Evolutionary conservation across 2,888 invertebrate genomes (phyloP), one percentile per base, ranked within the genome.

Genomic region (Oeneis ivallda): DNA sequence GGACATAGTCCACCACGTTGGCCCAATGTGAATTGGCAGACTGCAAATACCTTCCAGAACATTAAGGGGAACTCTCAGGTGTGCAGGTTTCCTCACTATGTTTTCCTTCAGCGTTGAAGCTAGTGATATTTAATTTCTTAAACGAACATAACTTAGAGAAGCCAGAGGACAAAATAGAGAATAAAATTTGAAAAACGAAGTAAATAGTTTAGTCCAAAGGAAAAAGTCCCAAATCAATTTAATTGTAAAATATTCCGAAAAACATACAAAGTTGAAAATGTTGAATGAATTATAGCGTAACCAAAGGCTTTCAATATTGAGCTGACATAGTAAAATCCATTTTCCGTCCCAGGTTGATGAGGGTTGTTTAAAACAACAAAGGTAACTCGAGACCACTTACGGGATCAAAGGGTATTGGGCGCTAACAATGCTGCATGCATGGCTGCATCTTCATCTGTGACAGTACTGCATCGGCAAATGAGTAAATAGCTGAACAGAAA

Each of bases 351-450:
- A 60, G 47, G 17, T 13, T 19, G 60, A 53, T 61, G 52, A 43
- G 61, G 61, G 61, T 61, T 52, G 61, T 61, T 54, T 67, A 67
- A 71, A 68, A 72, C 68, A 60, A 65, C 65, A 71, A 69, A 65
- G 64, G 66, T 60, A 61, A 67, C 65, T 68, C 62, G 59, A 61
- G 53, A 70, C 71, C 72, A 73, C 73, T 73, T 69, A 68, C 61
- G 66, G 65, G 61, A 61, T 61, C 69, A 71, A 71, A 72, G 70
- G 70, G 72, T 71, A 71, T 71, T 68, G 71, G 68, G 61, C 52
- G 52, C 61, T 32, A 43, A 52, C 61, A 61, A 61, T 49, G 60
- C 60, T 19, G 60, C 37, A 49, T 61, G 61, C 61, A 61, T 61
- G 52, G 52, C 61, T 61, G 61, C 32, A 32, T 52, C 61, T 41